Evolutionary conservation across 2,113 vertebrate species (phyloP).

Genomic region (Actenoides hombroni): DNA sequence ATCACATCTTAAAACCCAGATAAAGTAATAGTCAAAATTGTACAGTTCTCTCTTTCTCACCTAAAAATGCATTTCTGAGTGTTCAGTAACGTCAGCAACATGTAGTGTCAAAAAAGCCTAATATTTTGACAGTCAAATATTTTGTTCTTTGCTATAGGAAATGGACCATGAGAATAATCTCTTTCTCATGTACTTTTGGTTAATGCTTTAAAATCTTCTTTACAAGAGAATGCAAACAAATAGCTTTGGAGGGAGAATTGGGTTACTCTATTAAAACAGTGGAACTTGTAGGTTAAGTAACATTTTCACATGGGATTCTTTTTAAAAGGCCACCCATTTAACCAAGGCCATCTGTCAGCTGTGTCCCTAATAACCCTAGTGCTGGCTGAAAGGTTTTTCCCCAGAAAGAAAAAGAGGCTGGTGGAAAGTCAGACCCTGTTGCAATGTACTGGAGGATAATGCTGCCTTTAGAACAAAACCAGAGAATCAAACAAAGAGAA

Average conservation of each 20-base stretch:
- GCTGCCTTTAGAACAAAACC: background rate
- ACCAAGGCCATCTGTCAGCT: constrained; percentile 51
- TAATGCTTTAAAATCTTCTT: constrained; percentile 74
- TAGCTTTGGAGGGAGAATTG: constrained; percentile 56
- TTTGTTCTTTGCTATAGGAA: constrained; percentile 57
- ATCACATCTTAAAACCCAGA: background rate
- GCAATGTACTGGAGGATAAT: constrained; percentile 10
- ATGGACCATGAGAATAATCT: constrained; percentile 56
- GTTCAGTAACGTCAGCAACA: background rate
- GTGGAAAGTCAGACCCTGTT: constrained; percentile 22
- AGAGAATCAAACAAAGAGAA: constrained; percentile 31
- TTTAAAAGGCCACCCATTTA: constrained; percentile 54
- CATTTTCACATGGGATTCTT: constrained; percentile 66
- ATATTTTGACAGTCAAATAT: constrained; percentile 11
- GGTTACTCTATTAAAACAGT: constrained; percentile 44
- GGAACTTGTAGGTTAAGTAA: constrained; percentile 70
- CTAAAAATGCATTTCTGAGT: background rate
- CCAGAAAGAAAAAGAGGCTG: constrained; percentile 44
- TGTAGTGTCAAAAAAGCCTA: background rate
- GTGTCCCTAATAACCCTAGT: constrained; percentile 4
- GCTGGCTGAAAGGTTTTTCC: constrained; percentile 23
- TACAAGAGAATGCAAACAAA: constrained; percentile 51
- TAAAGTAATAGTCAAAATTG: background rate
- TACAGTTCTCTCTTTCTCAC: background rate
- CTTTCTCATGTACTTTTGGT: constrained; percentile 66